Evolutionary conservation across 2,888 invertebrate species (phyloP).

Genomic region (Ichneumon xanthorius): DNA sequence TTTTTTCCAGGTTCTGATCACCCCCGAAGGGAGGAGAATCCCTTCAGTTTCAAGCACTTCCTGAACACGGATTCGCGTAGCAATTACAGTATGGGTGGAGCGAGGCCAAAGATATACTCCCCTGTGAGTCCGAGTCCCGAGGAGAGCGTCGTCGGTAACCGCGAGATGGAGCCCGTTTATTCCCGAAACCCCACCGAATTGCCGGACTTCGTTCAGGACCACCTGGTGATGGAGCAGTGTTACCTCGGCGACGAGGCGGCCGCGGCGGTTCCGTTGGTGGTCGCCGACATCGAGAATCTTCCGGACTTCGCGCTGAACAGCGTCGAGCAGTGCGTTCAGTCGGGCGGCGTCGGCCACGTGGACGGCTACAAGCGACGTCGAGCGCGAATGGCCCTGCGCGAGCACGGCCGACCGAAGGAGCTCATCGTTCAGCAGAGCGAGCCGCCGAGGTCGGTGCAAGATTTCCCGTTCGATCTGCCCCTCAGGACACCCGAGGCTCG

Average conservation of each 20-base stretch:
- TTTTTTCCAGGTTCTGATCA: slow-evolving; percentile 85
- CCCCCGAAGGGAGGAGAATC: slow-evolving; percentile 89
- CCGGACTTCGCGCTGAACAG: slow-evolving; percentile 89
- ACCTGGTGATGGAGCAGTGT: slow-evolving; percentile 92
- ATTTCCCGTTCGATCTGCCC: slow-evolving; percentile 81
- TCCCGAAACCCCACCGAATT: slow-evolving; percentile 88
- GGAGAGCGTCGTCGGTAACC: slow-evolving; percentile 84
- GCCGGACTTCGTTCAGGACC: slow-evolving; percentile 96
- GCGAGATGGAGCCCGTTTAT: slow-evolving; percentile 86
- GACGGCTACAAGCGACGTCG: background rate
- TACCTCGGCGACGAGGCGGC: slow-evolving; percentile 85
- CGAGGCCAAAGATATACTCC: slow-evolving; percentile 91
- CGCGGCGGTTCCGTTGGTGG: slow-evolving; percentile 80
- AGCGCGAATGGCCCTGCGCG: background rate
- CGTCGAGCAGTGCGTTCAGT: slow-evolving; percentile 73
- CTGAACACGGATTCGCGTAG: slow-evolving; percentile 89
- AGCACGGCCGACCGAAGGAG: slow-evolving; percentile 38
- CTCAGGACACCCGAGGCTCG: slow-evolving; percentile 73
- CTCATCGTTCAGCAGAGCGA: slow-evolving; percentile 31
- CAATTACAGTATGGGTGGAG: slow-evolving; percentile 90
- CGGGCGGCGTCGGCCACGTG: background rate
- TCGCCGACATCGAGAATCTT: slow-evolving; percentile 88
- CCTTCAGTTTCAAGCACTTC: slow-evolving; percentile 95
- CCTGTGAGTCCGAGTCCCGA: slow-evolving; percentile 78
- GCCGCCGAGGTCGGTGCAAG: slow-evolving; percentile 56